Evolutionary conservation across 2,113 vertebrate genomes (phyloP).

Genomic region (Elephantulus edwardii): DNA sequence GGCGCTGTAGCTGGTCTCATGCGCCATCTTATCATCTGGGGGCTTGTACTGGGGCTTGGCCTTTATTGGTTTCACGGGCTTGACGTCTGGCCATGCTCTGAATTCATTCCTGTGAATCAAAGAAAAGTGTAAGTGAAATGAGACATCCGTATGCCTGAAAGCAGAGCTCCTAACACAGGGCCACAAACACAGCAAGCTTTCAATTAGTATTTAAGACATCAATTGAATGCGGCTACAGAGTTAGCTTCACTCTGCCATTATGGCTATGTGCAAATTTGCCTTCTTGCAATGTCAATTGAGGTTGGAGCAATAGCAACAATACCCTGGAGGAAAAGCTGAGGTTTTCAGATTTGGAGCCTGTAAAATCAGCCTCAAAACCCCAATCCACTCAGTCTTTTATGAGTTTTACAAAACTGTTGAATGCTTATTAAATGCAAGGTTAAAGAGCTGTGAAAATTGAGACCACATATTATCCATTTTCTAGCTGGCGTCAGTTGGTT

Average conservation of each 20-base stretch:
- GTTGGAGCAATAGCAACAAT: neutral
- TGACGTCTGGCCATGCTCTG: slow-evolving; percentile 93
- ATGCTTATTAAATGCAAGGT: neutral
- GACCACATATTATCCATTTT: neutral
- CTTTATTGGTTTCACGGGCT: slow-evolving; percentile 91
- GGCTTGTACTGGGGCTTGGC: slow-evolving; percentile 93
- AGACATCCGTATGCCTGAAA: neutral
- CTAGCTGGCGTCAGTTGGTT: neutral
- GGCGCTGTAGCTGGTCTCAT: slow-evolving; percentile 96
- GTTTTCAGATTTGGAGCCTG: neutral
- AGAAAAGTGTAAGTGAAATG: neutral
- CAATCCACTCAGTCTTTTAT: neutral
- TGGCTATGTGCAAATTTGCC: neutral
- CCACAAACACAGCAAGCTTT: neutral
- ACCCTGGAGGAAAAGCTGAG: neutral
- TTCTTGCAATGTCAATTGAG: neutral
- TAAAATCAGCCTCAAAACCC: neutral
- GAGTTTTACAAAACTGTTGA: neutral
- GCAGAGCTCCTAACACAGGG: rapidly evolving
- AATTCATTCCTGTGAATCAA: slow-evolving; percentile 91
- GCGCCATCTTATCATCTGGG: slow-evolving; percentile 89
- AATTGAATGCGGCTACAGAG: neutral
- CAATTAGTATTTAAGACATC: rapidly evolving
- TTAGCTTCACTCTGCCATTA: neutral
- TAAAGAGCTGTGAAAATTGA: neutral